These are phyloP conservation scores for Drosophila oshimai DNA, from an alignment of 1,140 invertebrate species.

Conservation along the genomic window DNA sequence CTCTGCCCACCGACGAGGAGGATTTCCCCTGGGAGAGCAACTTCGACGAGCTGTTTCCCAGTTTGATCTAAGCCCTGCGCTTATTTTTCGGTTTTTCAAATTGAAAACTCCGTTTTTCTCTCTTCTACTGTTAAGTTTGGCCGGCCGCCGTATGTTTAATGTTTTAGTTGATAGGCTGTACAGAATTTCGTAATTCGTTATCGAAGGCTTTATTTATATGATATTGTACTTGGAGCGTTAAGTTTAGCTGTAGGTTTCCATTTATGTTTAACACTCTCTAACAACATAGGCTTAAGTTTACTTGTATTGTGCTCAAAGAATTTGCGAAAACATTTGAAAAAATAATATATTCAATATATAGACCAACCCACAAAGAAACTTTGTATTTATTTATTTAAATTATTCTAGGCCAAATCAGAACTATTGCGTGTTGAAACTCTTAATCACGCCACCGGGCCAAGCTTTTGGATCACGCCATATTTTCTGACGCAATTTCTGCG, in stretches of 20 bases:
- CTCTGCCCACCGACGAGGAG: conserved; percentile 44
- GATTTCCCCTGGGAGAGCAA: conserved; percentile 71
- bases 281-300: conserved; percentile 56
- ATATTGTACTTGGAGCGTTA: conserved; percentile 33
- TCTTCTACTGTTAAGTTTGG: conserved; percentile 51
- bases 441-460: conserved; percentile 5
- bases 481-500: conserved; percentile 1
- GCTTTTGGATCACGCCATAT: conserved; percentile 14
- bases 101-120: conserved; percentile 52
- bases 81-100: too few relatives aligned
- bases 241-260: conserved; percentile 68
- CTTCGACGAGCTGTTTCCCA: conserved; percentile 76
- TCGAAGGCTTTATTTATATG: conserved; percentile 66
- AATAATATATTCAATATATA: conserved; percentile 57
- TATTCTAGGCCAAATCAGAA: background rate
- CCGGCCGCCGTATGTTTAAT: conserved; percentile 58
- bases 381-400: background rate
- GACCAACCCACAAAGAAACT: conserved; percentile 19
- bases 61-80: conserved; percentile 57
- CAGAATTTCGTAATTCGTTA: conserved; percentile 55
- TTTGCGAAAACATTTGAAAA: conserved; percentile 39
- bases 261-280: conserved; percentile 69
- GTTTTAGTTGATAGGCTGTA: conserved; percentile 52
- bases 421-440: background rate
- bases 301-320: conserved; percentile 69